Conservation (phyloP, 2,888 invertebrate genomes). For the Sipha maydis region DNA sequence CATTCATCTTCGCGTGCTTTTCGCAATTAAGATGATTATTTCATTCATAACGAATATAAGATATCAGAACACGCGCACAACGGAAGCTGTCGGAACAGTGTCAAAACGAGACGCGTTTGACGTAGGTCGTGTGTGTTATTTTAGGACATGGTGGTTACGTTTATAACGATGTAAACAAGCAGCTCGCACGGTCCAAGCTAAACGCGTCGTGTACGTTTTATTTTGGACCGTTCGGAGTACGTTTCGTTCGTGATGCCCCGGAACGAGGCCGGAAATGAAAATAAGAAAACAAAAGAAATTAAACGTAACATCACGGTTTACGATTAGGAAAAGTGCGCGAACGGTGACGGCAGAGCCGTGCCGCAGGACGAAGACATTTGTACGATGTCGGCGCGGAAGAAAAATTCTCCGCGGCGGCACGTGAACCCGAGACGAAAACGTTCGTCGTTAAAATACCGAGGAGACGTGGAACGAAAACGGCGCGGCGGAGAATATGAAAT, state of each 20-base stretch:
- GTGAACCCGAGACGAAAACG: not conserved
- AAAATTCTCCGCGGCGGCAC: not conserved
- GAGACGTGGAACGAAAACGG: not conserved
- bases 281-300: not conserved
- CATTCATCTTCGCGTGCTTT: not conserved
- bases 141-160: not conserved
- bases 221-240: not conserved
- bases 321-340: not conserved
- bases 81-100: slow-evolving; percentile 36
- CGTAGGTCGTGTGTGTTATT: not conserved
- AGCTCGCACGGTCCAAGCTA: not conserved
- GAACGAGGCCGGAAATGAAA: not conserved
- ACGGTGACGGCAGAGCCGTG: not conserved
- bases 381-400: not conserved
- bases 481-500: not conserved
- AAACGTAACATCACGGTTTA: not conserved
- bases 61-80: not conserved
- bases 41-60: slow-evolving; percentile 12
- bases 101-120: not conserved
- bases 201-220: not conserved
- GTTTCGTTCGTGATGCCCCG: not conserved
- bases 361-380: not conserved
- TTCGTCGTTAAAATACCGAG: not conserved
- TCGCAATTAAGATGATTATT: not conserved
- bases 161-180: not conserved